Evolutionary conservation across 23 tunicate genomes (phyloP).

Genomic region (Ascidia mentula): DNA sequence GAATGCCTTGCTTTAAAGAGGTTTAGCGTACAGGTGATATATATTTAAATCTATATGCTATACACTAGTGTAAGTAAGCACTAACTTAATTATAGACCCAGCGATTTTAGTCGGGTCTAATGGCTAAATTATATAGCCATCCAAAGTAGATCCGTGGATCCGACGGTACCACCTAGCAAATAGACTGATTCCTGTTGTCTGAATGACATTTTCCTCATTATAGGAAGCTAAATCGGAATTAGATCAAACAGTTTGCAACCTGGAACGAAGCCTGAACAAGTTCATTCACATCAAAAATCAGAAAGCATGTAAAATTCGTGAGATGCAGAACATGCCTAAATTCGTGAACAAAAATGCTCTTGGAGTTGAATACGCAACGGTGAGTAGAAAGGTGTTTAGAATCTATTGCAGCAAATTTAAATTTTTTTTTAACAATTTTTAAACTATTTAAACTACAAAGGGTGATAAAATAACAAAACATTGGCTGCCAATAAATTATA

Average conservation of each 20-base stretch:
- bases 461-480: too few species aligned
- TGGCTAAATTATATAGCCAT: too few species aligned
- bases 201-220: too few species aligned
- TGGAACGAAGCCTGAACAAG: conserved; percentile 24
- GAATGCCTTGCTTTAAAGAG: conserved; percentile 41
- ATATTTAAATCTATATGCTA: too few species aligned
- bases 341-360: not conserved
- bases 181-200: too few species aligned
- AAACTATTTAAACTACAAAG: too few species aligned
- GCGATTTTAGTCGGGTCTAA: too few species aligned
- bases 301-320: not conserved
- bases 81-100: too few species aligned
- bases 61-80: too few species aligned
- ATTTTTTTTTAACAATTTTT: too few species aligned
- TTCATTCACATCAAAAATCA: conserved; percentile 19
- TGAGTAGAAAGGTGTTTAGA: not conserved
- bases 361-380: conserved; percentile 7
- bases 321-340: conserved; percentile 4
- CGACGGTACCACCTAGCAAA: too few species aligned
- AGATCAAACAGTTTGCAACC: conserved; percentile 33
- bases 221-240: conserved; percentile 20
- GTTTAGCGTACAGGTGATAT: conserved; percentile 18
- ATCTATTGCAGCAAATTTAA: not conserved
- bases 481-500: too few species aligned
- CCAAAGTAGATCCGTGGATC: not conserved